Percentiles rank a stretch among this genome's conserved stretches.
Evolutionary conservation across 2,888 invertebrate species (phyloP).

Genomic region (Muschampia plurimacula): DNA sequence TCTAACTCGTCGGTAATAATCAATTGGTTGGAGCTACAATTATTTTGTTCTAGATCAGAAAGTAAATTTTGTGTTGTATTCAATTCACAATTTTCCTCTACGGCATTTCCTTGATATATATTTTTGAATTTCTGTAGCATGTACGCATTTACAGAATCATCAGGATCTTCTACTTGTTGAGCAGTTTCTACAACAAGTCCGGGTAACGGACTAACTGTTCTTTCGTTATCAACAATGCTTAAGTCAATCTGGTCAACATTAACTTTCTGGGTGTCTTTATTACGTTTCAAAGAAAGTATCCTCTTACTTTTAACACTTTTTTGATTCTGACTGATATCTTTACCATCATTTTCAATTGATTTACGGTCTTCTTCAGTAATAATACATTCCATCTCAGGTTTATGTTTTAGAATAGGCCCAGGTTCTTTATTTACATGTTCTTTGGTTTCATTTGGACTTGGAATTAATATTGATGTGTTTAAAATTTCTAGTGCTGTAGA

Average conservation of each 20-base stretch:
- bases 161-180: constrained; percentile 44
- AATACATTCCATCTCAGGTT: constrained; percentile 57
- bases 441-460: constrained; percentile 39
- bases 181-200: constrained; percentile 65
- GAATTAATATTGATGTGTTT: constrained; percentile 60
- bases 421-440: constrained; percentile 45
- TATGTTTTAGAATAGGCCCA: constrained; percentile 48
- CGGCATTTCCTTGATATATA: constrained; percentile 54
- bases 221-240: constrained; percentile 50
- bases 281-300: constrained; percentile 42
- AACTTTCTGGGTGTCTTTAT: constrained; percentile 38
- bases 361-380: constrained; percentile 41
- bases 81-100: constrained; percentile 52
- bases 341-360: constrained; percentile 28
- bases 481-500: constrained; percentile 53
- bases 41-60: constrained; percentile 55
- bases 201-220: constrained; percentile 68
- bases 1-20: constrained; percentile 50
- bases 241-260: constrained; percentile 42
- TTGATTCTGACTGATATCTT: constrained; percentile 14
- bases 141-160: constrained; percentile 55
- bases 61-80: constrained; percentile 64
- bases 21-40: constrained; percentile 48
- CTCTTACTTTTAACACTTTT: constrained; percentile 41
- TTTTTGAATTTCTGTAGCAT: constrained; percentile 63